Conservation (phyloP, 1,140 invertebrate genomes). For the Venturia canescens region DNA sequence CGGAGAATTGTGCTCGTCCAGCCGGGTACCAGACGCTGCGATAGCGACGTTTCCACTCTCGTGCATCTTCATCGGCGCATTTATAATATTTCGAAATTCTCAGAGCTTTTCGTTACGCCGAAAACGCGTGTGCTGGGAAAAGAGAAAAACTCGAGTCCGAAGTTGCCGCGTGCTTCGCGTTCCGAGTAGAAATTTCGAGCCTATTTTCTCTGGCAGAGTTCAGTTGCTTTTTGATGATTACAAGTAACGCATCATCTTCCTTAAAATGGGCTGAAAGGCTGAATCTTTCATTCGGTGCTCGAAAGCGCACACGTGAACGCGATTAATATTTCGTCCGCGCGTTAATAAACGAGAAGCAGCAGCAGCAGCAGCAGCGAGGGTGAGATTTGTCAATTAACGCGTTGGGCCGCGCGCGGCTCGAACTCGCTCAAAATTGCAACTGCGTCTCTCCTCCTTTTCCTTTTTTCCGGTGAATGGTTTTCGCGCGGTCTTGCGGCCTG, state of each 20-base stretch:
- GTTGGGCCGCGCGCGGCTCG: not conserved
- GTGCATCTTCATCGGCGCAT: conserved; percentile 8
- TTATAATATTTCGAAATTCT: not conserved
- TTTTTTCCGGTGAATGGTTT: not conserved
- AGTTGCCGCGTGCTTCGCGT: too few species aligned
- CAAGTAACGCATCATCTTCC: too few species aligned
- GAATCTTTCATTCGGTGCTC: not conserved
- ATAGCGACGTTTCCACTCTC: conserved; percentile 28
- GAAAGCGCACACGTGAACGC: not conserved
- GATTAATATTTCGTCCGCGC: not conserved
- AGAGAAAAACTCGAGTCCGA: too few species aligned
- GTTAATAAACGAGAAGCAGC: not conserved
- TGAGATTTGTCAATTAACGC: conserved; percentile 28
- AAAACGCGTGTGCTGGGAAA: too few species aligned
- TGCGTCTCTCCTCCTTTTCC: not conserved
- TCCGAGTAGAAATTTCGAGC: too few species aligned
- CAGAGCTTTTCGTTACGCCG: too few species aligned
- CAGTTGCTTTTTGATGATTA: too few species aligned
- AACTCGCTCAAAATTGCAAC: conserved; percentile 6
- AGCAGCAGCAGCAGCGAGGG: not conserved
- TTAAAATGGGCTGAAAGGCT: too few species aligned
- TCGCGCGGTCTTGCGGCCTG: conserved; percentile 20
- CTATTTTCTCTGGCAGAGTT: too few species aligned
- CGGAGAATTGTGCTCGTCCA: conserved; percentile 29
- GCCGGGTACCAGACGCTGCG: conserved; percentile 20